A percentile compares a stretch with the other conserved stretches of the same genome.
phyloP scores from a whole-genome alignment of 30 jellyfish, hydroid and myxozoan genomes.

The Hydractinia symbiolongicarpus region DNA sequence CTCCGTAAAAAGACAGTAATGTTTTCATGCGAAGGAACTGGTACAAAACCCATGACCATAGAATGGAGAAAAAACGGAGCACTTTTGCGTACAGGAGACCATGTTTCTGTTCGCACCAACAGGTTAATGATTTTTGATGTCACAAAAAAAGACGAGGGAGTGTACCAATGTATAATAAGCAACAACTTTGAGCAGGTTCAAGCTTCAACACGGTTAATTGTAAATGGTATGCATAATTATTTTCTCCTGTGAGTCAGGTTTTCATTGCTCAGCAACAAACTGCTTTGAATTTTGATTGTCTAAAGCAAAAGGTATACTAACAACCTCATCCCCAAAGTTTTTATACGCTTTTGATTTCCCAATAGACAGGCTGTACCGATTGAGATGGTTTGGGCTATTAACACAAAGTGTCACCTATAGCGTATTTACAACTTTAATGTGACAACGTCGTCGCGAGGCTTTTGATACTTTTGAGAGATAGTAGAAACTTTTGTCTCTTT shows the following conservation, averaged over 20 bases:
- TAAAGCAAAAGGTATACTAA: no score
- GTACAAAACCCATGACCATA: constrained; percentile 44
- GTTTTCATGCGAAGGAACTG: constrained; percentile 64
- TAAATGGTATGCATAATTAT: constrained; percentile 50
- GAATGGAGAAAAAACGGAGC: constrained; percentile 75
- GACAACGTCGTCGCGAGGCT: no score
- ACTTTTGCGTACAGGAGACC: constrained; percentile 12
- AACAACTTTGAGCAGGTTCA: constrained; percentile 55
- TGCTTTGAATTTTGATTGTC: no score
- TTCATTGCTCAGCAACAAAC: no score
- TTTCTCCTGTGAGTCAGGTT: background rate
- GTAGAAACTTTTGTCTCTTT: background rate
- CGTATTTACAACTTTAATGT: no score
- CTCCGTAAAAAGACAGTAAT: constrained; percentile 27
- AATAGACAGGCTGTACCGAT: no score
- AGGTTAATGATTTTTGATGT: constrained; percentile 29
- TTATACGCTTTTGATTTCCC: no score
- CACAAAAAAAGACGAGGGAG: constrained; percentile 63
- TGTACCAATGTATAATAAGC: constrained; percentile 72
- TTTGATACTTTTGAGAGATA: no score
- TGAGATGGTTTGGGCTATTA: no score
- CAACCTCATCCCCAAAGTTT: no score
- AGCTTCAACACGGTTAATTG: constrained; percentile 54
- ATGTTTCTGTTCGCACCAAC: constrained; percentile 3
- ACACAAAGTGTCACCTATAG: no score